Conservation (phyloP, 2,113 vertebrate genomes). For the Nicator chloris region DNA sequence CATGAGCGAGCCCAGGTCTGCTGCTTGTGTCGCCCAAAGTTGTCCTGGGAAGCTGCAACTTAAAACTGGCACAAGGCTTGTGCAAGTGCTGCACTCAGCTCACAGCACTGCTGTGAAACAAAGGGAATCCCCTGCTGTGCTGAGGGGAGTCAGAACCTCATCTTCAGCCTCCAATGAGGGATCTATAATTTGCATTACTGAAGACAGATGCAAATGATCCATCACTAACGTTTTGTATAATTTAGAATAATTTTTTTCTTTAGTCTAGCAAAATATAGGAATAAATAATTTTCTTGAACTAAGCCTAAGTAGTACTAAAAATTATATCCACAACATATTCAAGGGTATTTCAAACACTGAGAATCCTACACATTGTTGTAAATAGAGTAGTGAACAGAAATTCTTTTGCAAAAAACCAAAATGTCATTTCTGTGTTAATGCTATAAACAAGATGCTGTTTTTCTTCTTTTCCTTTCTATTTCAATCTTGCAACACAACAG, state of each 20-base stretch:
- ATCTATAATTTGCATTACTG: not conserved
- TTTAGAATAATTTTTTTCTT: not conserved
- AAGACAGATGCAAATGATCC: not conserved
- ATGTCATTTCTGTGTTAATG: not conserved
- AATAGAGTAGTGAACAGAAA: not conserved
- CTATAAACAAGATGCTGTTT: not conserved
- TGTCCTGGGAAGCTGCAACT: not conserved
- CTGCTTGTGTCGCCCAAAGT: not conserved
- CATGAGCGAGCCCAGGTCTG: rapidly evolving
- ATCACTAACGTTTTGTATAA: not conserved
- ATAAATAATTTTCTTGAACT: not conserved
- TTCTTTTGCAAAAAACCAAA: not conserved
- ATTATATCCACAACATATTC: not conserved
- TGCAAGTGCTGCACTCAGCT: not conserved
- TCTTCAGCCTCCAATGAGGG: not conserved
- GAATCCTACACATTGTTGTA: not conserved
- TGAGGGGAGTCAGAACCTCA: not conserved
- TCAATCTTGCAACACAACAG: not conserved
- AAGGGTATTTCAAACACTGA: not conserved
- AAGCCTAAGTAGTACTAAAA: not conserved
- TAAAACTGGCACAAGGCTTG: not conserved
- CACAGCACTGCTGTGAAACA: not conserved
- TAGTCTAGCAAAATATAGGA: not conserved
- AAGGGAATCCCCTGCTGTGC: not conserved
- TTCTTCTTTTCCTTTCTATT: not conserved